These are phyloP conservation scores for Malthinus flaveolus DNA, from an alignment of 2,888 invertebrate genomes.

Conservation along the genomic window DNA sequence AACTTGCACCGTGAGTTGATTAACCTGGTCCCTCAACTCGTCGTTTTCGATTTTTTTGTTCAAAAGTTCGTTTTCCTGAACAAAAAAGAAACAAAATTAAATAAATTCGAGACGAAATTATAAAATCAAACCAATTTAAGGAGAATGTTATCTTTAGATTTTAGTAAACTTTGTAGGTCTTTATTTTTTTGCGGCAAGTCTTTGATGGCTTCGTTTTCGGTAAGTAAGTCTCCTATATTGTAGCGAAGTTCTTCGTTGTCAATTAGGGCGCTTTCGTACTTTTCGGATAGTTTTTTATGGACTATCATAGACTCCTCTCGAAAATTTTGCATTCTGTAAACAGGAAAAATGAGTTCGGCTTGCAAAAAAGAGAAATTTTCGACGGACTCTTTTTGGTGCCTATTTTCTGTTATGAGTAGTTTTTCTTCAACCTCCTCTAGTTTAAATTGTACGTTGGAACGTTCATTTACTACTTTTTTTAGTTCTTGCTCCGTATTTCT, in stretches of 20 bases:
- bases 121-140: not conserved
- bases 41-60: not conserved
- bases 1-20: not conserved
- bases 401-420: conserved; percentile 17
- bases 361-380: not conserved
- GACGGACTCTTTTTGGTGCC: conserved; percentile 21
- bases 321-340: conserved; percentile 10
- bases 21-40: not conserved
- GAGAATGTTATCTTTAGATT: not conserved
- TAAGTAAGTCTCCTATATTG: conserved; percentile 20
- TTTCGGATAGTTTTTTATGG: conserved; percentile 16
- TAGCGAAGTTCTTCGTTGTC: conserved; percentile 29
- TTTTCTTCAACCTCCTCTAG: conserved; percentile 20
- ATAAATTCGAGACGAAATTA: not conserved
- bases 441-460: conserved; percentile 24
- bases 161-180: not conserved
- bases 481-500: conserved; percentile 24
- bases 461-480: conserved; percentile 14
- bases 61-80: not conserved
- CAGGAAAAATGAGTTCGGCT: not conserved
- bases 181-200: too few relatives aligned
- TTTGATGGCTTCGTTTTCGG: too few relatives aligned
- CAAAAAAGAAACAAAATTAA: not conserved
- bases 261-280: conserved; percentile 21
- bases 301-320: conserved; percentile 26